These are phyloP conservation scores for Condylostylus longicornis DNA, from an alignment of 1,140 invertebrate species.

Conservation along the genomic window DNA sequence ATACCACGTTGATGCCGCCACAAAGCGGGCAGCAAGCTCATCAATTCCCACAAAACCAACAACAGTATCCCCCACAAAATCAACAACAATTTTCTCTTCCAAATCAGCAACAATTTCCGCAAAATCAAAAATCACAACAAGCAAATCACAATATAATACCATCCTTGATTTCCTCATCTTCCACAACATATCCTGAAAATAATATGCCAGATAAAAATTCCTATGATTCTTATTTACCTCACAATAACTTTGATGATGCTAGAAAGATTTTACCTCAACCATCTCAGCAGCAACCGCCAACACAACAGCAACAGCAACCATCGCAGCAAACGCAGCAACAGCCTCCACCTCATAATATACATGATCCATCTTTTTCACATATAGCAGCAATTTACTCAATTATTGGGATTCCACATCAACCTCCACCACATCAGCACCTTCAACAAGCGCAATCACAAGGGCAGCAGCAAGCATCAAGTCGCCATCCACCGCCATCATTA, in stretches of 20 bases:
- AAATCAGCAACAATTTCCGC: conserved; percentile 7
- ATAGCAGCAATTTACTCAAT: too few species aligned
- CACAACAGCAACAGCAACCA: conserved; percentile 10
- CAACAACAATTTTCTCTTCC: conserved; percentile 18
- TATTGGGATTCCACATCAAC: too few species aligned
- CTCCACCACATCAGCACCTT: conserved; percentile 9
- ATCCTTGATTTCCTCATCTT: neutral
- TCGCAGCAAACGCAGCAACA: conserved; percentile 4
- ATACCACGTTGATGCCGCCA: conserved; percentile 7
- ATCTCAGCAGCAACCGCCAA: conserved; percentile 10
- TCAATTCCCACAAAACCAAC: too few species aligned
- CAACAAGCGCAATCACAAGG: conserved; percentile 3
- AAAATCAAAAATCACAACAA: too few species aligned
- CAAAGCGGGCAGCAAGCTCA: neutral
- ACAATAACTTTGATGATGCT: too few species aligned
- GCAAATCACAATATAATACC: too few species aligned
- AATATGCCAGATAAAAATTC: neutral
- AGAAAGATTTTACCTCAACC: too few species aligned
- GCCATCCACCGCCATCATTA: conserved; percentile 6
- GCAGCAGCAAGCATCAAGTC: conserved; percentile 1
- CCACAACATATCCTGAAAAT: too few species aligned
- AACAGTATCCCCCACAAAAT: conserved; percentile 21
- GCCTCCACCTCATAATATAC: conserved; percentile 1
- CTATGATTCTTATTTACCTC: neutral
- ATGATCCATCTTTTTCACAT: too few species aligned